A percentile compares a stretch with the other conserved stretches of the same genome.
phyloP scores from a whole-genome alignment of 2,888 invertebrate species.

The Tetramorium bicarinatum region DNA sequence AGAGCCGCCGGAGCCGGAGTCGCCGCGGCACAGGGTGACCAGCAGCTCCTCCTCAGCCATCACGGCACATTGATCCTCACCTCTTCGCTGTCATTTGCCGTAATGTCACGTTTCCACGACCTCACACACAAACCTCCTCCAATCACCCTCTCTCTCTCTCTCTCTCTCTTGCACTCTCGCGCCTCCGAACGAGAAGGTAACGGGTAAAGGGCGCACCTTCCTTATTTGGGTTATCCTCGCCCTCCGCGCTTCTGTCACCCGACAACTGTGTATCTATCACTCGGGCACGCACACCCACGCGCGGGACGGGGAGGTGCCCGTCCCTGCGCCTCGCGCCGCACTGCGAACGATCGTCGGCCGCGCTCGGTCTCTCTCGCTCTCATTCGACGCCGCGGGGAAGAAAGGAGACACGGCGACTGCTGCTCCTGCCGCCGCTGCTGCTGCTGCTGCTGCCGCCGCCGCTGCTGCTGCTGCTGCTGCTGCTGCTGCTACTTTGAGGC shows the following conservation, averaged over 20 bases:
- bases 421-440: conserved; percentile 44
- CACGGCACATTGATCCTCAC: conserved; percentile 77
- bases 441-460: conserved; percentile 53
- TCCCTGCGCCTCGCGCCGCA: conserved; percentile 72
- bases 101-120: conserved; percentile 67
- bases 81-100: conserved; percentile 79
- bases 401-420: conserved; percentile 45
- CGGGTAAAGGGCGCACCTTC: conserved; percentile 18
- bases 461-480: conserved; percentile 52
- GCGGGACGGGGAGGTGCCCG: conserved; percentile 58
- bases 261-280: conserved; percentile 61
- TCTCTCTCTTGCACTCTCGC: conserved; percentile 10
- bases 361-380: conserved; percentile 56
- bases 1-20: conserved; percentile 93
- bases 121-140: conserved; percentile 15
- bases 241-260: conserved; percentile 65
- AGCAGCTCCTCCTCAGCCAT: conserved; percentile 97
- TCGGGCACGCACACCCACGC: conserved; percentile 66
- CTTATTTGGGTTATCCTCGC: conserved; percentile 21
- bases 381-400: conserved; percentile 7
- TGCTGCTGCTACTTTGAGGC: conserved; percentile 37
- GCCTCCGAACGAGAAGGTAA: neutral
- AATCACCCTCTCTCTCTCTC: conserved; percentile 9
- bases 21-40: conserved; percentile 95
- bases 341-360: conserved; percentile 68